phyloP scores from a whole-genome alignment of 1,140 invertebrate species.

The Pseudomyrmex sp. region DNA sequence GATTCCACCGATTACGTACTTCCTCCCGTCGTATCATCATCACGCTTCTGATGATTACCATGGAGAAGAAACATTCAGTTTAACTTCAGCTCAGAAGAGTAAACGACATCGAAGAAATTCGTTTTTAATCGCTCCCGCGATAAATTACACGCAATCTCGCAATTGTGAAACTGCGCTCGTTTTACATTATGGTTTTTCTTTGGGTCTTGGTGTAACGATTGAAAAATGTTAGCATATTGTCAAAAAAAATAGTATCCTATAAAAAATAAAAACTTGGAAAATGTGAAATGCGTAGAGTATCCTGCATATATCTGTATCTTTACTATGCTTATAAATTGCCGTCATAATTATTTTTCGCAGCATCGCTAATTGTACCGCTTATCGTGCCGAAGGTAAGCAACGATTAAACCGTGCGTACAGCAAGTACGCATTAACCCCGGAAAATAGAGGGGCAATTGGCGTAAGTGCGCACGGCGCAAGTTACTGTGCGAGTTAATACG shows the following conservation, averaged over 20 bases:
- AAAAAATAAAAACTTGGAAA: not conserved
- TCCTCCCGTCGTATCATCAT: slow-evolving; percentile 13
- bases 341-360: not conserved
- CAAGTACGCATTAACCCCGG: slow-evolving; percentile 59
- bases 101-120: not conserved
- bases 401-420: slow-evolving; percentile 28
- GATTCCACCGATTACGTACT: slow-evolving; percentile 38
- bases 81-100: not conserved
- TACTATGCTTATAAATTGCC: slow-evolving; percentile 9
- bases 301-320: not conserved
- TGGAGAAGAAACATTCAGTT: not conserved
- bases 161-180: slow-evolving; percentile 1
- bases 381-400: not conserved
- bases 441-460: slow-evolving; percentile 38
- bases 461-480: slow-evolving; percentile 22
- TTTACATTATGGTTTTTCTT: too few species aligned
- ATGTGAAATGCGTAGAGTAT: not conserved
- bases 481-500: slow-evolving; percentile 6
- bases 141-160: slow-evolving; percentile 28
- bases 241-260: too few species aligned
- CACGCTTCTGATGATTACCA: not conserved
- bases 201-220: too few species aligned
- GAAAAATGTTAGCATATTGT: not conserved
- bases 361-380: not conserved
- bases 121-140: slow-evolving; percentile 5